Evolutionary conservation across 2,888 invertebrate genomes (phyloP), one percentile per base, ranked within the genome.

Genomic region (Acleris holmiana): DNA sequence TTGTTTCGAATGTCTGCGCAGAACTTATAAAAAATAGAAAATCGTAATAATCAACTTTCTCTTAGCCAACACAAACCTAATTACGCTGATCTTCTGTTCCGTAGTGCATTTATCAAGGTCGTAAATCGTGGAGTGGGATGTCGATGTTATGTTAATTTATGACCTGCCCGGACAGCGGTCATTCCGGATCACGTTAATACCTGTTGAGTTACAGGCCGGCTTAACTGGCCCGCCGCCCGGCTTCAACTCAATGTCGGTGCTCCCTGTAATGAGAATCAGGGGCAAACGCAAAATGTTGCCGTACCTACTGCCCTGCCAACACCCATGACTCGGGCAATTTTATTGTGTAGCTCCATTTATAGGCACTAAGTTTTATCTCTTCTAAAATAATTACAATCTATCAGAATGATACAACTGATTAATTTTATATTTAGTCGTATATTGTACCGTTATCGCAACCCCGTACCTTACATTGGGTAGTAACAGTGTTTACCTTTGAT

Each of bases 191-290:
- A 80, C 76, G 71, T 81, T 85, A 91, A 91, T 91, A 89, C 91
- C 90, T 89, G 91, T 90, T 91, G 91, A 91, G 85, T 91, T 90
- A 91, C 84, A 78, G 79, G 72, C 76, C 62, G 81, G 86, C 81
- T 87, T 85, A 85, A 61, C 64, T 71, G 75, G 77, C 74, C 21
- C 76, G 73, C 73, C 77, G 77, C 79, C 76, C 76, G 75, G 72
- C 69, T 58, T 58, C 59, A 19, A 25, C 44, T 46, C 25, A n/a
- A 49, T 25, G 46, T 23, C 23, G 19, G 35, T 40, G 40, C 13
- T 1, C 18, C 4, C 13, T 40, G 44, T 44, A n/a, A 53, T 40
- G 35, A 40, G 53, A 18, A 40, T 18, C 29, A 35, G 35, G 35
- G 18, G 13, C 25, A 18, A 51, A 6, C 19, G 35, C 29, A 6